These are phyloP conservation scores for Tursiops truncatus DNA, from an alignment of 2,113 vertebrate genomes.

Conservation along the genomic window DNA sequence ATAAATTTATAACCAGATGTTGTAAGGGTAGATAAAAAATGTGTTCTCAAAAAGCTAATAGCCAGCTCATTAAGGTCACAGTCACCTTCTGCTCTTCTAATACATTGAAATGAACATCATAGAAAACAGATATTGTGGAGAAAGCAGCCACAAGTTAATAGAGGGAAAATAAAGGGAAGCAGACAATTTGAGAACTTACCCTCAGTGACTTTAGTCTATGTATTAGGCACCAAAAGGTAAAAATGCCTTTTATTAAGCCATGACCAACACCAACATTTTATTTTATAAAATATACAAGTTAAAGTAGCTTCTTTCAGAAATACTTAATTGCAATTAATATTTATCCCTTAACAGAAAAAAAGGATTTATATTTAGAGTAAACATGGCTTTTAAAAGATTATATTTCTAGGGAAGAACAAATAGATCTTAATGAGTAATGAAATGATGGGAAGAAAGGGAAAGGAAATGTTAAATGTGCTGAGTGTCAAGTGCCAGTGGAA, in stretches of 20 bases:
- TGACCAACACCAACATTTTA: not conserved
- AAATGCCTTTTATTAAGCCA: not conserved
- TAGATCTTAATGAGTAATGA: not conserved
- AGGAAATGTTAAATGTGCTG: not conserved
- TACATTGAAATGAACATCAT: not conserved
- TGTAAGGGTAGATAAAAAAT: slow-evolving; percentile 63
- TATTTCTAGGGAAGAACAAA: not conserved
- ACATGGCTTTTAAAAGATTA: not conserved
- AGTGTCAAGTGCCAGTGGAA: not conserved
- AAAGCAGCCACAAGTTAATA: slow-evolving; percentile 8
- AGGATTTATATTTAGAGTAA: not conserved
- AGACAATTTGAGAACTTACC: not conserved
- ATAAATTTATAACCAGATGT: slow-evolving; percentile 68
- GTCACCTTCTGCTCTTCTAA: slow-evolving; percentile 62
- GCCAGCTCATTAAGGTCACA: slow-evolving; percentile 55
- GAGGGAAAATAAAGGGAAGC: not conserved
- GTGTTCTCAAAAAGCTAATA: slow-evolving; percentile 69
- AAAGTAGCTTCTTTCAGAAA: not conserved
- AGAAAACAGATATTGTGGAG: slow-evolving; percentile 21
- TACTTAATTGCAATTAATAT: not conserved
- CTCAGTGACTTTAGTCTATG: not conserved
- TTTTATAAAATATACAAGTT: not conserved
- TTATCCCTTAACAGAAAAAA: not conserved
- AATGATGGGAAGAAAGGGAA: not conserved
- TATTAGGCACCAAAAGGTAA: not conserved